Percentiles rank a stretch among this genome's conserved stretches.
phyloP scores from a whole-genome alignment of 2,888 invertebrate genomes.

The Polymixis flavicincta region DNA sequence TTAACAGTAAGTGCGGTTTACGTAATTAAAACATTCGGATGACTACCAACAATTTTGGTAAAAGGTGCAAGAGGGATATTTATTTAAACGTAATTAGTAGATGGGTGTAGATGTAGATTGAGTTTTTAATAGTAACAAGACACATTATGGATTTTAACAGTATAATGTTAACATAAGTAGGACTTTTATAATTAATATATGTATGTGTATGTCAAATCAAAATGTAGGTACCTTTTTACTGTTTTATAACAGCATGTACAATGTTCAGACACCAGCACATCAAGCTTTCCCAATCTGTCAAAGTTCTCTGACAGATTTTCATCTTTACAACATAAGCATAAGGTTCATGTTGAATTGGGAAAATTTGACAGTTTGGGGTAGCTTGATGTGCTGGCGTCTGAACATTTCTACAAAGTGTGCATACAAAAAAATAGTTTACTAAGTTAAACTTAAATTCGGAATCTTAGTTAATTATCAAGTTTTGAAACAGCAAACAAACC shows the following conservation, averaged over 20 bases:
- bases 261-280: too few species aligned
- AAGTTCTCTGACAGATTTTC: too few species aligned
- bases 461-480: background rate
- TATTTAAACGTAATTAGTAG: slow-evolving; percentile 36
- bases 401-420: slow-evolving; percentile 46
- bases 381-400: too few species aligned
- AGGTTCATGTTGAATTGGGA: too few species aligned
- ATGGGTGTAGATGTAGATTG: slow-evolving; percentile 43
- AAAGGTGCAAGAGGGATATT: slow-evolving; percentile 41
- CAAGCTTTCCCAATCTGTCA: too few species aligned
- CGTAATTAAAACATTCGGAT: background rate
- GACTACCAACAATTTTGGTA: slow-evolving; percentile 34
- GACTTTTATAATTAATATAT: slow-evolving; percentile 41
- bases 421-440: slow-evolving; percentile 37
- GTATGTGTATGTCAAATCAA: slow-evolving; percentile 35
- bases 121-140: slow-evolving; percentile 42
- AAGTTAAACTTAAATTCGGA: slow-evolving; percentile 39
- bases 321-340: too few species aligned
- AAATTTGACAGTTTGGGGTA: too few species aligned
- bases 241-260: slow-evolving; percentile 57
- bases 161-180: slow-evolving; percentile 44
- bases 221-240: slow-evolving; percentile 51
- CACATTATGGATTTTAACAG: slow-evolving; percentile 52
- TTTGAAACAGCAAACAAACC: background rate
- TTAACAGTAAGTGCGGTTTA: background rate